Evolutionary conservation across 2,113 vertebrate genomes (phyloP), one percentile per base, ranked within the genome.

Genomic region (Tetraodon nigroviridis): DNA sequence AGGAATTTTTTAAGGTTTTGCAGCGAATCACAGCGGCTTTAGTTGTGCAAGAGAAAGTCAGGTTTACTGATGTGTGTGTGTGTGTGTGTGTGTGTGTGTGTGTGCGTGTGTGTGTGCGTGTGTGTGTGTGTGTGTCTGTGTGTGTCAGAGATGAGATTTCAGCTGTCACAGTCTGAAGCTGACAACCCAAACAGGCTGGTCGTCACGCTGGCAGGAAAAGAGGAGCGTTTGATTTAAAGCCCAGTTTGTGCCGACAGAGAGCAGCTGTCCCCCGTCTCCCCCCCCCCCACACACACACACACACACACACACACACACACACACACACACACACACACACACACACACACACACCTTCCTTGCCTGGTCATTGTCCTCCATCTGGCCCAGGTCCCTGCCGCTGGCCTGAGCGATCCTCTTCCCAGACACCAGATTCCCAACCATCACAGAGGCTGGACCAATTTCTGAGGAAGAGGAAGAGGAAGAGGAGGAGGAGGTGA

Each of bases 381-480:
- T 93, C 84, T 95, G 93, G 8, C 92, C 93, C 77, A 97, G 62
- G 84, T 97, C 95, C 76, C 95, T 87, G 37, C 95, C 95, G 1
- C 95, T 97, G 69, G 95, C 95, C 82, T 98, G 95, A 24, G 95
- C 95, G 64, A 98, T 97, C 79, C 95, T 90, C 88, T 98, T 98
- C 76, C 95, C 95, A 67, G 95, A 95, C 32, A 98, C 95, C 75
- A 98, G 91, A 69, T 98, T 98, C 81, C 95, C 95, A 63, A 98
- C 95, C 95, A 98, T 98, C 89, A 98, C 95, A 66, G 95, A 98
- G 87, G 95, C 95, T 47, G 95, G 95, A 17, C 95, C 95, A 58
- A 98, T 95, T 91, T 98, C 95, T 98, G 80, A 47, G 17, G 62
- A 48, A 7, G 44, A 67, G 2, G 47, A 58, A 16, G 48, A 27